A percentile compares a stretch with the other conserved stretches of the same genome.
phyloP scores from a whole-genome alignment of 2,113 vertebrate genomes.

The Anser brachyrhynchus region DNA sequence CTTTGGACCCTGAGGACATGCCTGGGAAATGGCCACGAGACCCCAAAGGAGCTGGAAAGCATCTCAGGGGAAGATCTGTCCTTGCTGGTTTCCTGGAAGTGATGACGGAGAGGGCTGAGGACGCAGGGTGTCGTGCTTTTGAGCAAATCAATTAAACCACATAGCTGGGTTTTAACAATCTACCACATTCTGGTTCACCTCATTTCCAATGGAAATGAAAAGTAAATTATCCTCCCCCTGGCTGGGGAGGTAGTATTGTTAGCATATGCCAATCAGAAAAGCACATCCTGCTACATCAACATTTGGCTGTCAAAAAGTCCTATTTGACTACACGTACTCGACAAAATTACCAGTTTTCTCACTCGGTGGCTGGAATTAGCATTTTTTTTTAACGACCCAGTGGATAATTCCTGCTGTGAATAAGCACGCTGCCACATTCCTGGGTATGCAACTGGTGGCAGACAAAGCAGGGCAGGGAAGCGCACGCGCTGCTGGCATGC shows the following conservation, averaged over 20 bases:
- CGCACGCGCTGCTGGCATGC: not conserved
- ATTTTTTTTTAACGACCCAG: conserved; percentile 18
- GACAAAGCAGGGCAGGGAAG: not conserved
- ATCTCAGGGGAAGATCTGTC: not conserved
- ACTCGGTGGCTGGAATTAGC: not conserved
- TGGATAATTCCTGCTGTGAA: conserved; percentile 21
- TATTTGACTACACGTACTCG: conserved; percentile 42
- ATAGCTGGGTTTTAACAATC: not conserved
- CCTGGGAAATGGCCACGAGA: not conserved
- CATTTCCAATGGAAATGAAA: conserved; percentile 67
- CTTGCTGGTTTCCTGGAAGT: conserved; percentile 4
- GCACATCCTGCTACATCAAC: conserved; percentile 56
- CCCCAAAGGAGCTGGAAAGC: not conserved
- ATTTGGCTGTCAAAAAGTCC: conserved; percentile 41
- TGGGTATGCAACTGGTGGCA: not conserved
- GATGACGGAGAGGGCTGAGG: not conserved
- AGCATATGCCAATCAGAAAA: conserved; percentile 64
- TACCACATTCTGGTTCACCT: conserved; percentile 45
- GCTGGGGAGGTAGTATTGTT: conserved; percentile 58
- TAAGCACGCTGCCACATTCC: not conserved
- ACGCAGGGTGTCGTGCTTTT: not conserved
- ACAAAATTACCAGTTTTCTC: conserved; percentile 45
- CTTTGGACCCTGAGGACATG: not conserved
- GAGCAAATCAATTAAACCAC: conserved; percentile 14
- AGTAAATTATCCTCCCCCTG: conserved; percentile 58